A percentile compares a stretch with the other conserved stretches of the same genome.
These are phyloP conservation scores for Syngnathus floridae DNA, from an alignment of 2,113 vertebrate species.

Conservation along the genomic window DNA sequence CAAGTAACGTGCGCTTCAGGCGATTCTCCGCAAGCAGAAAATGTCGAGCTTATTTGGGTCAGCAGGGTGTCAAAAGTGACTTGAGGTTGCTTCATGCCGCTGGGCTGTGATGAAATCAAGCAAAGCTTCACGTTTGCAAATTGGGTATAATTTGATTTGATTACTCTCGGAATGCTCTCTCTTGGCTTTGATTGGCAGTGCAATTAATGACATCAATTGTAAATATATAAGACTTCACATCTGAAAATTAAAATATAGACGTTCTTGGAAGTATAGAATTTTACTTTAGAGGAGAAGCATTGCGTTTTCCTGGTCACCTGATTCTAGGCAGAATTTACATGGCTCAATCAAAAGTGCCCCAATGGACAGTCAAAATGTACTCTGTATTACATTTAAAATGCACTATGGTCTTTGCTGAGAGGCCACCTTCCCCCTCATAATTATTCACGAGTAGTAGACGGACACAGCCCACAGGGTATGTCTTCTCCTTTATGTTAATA, in stretches of 20 bases:
- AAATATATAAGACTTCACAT: neutral
- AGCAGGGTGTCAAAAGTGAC: conserved; percentile 36
- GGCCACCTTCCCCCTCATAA: conserved; percentile 51
- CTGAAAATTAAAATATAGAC: neutral
- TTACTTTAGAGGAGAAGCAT: neutral
- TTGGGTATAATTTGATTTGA: conserved; percentile 3
- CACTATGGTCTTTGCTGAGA: neutral
- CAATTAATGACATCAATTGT: neutral
- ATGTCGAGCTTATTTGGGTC: conserved; percentile 41
- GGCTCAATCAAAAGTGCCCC: neutral
- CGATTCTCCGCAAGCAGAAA: conserved; percentile 31
- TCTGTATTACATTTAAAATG: neutral
- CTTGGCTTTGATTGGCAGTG: neutral
- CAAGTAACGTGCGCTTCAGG: conserved; percentile 35
- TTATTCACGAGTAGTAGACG: conserved; percentile 62
- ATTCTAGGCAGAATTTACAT: neutral
- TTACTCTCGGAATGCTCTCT: no score
- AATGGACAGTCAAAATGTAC: neutral
- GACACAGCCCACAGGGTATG: conserved; percentile 60
- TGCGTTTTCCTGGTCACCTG: neutral
- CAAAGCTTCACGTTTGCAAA: conserved; percentile 3
- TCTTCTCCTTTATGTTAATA: conserved; percentile 65
- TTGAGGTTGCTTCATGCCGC: conserved; percentile 15
- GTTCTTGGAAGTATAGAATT: neutral
- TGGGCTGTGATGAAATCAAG: conserved; percentile 8